Conservation (phyloP, 2,797 vertebrate genomes). For the Crenuchus spilurus region DNA sequence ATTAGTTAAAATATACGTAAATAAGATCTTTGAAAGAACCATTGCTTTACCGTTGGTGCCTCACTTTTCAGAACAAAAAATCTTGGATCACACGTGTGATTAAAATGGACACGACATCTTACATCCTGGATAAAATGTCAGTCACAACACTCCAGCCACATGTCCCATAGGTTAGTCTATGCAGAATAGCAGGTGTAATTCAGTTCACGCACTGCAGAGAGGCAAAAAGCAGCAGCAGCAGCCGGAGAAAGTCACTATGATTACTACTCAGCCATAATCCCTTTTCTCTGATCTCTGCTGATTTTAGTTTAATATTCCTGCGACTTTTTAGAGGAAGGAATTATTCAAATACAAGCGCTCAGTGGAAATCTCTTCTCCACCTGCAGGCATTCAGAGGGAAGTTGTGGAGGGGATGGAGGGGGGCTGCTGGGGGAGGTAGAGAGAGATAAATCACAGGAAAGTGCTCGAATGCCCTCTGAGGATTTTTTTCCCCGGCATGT, state of each 20-base stretch:
- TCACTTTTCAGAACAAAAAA: no score
- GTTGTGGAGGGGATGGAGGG: conserved; percentile 63
- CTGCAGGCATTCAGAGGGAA: conserved; percentile 73
- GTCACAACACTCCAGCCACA: not conserved
- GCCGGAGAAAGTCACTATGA: conserved; percentile 69
- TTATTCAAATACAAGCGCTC: conserved; percentile 86
- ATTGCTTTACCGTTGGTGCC: no score
- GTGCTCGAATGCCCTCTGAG: conserved; percentile 75
- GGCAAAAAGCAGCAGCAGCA: conserved; percentile 46
- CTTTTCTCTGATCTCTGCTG: conserved; percentile 85
- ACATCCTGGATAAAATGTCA: not conserved
- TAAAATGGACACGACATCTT: not conserved
- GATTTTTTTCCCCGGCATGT: conserved; percentile 51
- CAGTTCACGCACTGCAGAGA: conserved; percentile 53
- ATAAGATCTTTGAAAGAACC: no score
- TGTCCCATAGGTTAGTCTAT: conserved; percentile 23
- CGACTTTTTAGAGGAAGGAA: conserved; percentile 73
- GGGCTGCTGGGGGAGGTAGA: conserved; percentile 52
- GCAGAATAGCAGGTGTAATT: conserved; percentile 42
- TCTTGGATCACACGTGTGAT: no score
- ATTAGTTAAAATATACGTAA: no score
- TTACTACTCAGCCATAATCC: conserved; percentile 86
- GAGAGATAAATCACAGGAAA: conserved; percentile 82
- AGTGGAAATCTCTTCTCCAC: conserved; percentile 85
- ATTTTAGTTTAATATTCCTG: conserved; percentile 68